Base-by-base conservation (phyloP, 2,888 invertebrate genomes). In the Sycophila texana region DNA sequence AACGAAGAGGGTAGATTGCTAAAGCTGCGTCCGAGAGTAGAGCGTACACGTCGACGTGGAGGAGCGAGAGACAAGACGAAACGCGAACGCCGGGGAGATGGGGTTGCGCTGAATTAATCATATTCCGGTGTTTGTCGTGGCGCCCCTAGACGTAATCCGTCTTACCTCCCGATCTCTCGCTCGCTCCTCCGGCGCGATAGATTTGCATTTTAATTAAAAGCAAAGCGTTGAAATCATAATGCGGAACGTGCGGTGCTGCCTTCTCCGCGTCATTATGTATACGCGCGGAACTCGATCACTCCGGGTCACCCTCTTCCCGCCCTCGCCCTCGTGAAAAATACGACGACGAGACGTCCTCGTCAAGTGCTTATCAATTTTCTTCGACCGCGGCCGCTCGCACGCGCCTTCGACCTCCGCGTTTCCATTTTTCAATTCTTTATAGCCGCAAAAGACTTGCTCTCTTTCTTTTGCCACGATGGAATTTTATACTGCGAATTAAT, bases 211-310 rank as follows among this genome's bases (percentile, higher is more conserved):
- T 92, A 92, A 92, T 92, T 92, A 92, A 92, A 91, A 91, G 91
- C 91, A 91, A 91, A 92, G 92, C 92, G 92, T 91, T 92, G 92
- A 92, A 92, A 92, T 92, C 92, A 92, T 92, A 92, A 92, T 92
- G 92, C 92, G 88, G 86, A 88, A 88, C 89, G 88, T 88, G 88
- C 86, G 88, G 86, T 85, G 86, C 84, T 86, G 87, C 86, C 87
- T 85, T 85, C 87, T 83, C 73, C 65, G 67, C 78, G 63, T 83
- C 77, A 80, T 82, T 82, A 80, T 81, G 79, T 73, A 80, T 78
- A 75, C 66, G 74, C 68, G 73, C 39, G 76, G 30, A 22, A 72
- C 75, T 80, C 80, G 67, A 71, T 80, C 74, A 63, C 70, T 63
- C 30, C 39, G 39, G 39, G 22, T 26, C 30, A 26, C 63, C n/a